Conservation (phyloP, 2,888 invertebrate genomes). For the Hydriomena furcata region DNA sequence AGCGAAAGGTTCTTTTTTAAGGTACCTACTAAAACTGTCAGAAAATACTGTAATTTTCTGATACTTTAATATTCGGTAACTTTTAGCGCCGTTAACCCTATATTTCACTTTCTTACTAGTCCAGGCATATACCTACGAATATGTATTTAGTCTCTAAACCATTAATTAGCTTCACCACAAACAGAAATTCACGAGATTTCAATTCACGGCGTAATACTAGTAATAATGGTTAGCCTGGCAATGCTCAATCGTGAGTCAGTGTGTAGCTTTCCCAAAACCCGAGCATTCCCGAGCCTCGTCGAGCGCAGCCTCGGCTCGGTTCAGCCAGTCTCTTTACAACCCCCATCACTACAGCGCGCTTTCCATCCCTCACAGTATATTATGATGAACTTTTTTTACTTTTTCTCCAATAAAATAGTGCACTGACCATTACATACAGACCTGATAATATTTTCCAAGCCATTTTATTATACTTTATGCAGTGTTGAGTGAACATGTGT, state of each 20-base stretch:
- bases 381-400: slow-evolving; percentile 68
- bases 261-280: slow-evolving; percentile 15
- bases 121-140: no score
- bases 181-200: no score
- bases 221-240: neutral
- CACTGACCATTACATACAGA: slow-evolving; percentile 45
- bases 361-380: slow-evolving; percentile 45
- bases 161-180: no score
- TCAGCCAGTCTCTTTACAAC: slow-evolving; percentile 56
- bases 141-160: no score
- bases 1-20: no score
- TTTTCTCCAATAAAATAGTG: slow-evolving; percentile 44
- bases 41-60: no score
- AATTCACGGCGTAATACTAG: no score
- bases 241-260: neutral
- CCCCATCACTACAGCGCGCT: slow-evolving; percentile 49
- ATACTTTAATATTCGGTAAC: no score
- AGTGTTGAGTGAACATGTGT: slow-evolving; percentile 55
- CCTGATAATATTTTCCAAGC: slow-evolving; percentile 21
- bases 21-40: no score
- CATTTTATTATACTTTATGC: slow-evolving; percentile 32
- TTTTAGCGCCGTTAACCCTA: no score
- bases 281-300: slow-evolving; percentile 37
- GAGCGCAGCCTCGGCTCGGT: slow-evolving; percentile 34
- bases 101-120: no score